Evolutionary conservation across 2,888 invertebrate genomes (phyloP).

Genomic region (Orthosia gothica): DNA sequence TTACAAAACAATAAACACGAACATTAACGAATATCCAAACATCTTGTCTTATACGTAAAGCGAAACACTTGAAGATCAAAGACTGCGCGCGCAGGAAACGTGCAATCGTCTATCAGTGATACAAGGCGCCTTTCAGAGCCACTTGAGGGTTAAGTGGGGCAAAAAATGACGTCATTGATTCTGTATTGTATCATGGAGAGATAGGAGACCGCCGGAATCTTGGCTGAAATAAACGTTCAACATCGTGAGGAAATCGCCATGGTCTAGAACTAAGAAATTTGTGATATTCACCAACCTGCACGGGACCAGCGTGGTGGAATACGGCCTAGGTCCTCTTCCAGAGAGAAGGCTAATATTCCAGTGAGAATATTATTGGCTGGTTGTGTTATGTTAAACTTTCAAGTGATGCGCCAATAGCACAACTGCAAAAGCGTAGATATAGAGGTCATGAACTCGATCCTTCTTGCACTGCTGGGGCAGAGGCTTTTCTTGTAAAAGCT

Average conservation of each 20-base stretch:
- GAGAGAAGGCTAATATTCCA: too few species aligned
- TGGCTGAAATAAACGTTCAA: conserved; percentile 1
- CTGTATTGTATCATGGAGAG: conserved; percentile 52
- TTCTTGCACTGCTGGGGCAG: not conserved
- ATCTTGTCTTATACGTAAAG: conserved; percentile 57
- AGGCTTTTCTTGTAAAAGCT: not conserved
- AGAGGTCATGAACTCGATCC: not conserved
- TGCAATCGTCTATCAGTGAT: conserved; percentile 60
- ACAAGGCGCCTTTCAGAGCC: conserved; percentile 63
- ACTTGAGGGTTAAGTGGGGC: conserved; percentile 62
- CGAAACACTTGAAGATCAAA: conserved; percentile 69
- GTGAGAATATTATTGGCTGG: too few species aligned
- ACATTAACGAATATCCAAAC: conserved; percentile 55
- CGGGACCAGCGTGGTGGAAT: too few species aligned
- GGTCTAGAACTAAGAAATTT: too few species aligned
- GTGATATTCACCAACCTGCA: too few species aligned
- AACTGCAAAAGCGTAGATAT: not conserved
- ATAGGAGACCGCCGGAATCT: conserved; percentile 16
- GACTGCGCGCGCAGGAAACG: conserved; percentile 63
- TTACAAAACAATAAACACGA: conserved; percentile 53
- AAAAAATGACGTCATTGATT: conserved; percentile 62
- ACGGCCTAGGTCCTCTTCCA: too few species aligned
- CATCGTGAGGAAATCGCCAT: too few species aligned
- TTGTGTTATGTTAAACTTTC: not conserved
- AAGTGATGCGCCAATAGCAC: not conserved